These are phyloP conservation scores for Protaetia brevitarsis DNA, from an alignment of 1,140 invertebrate genomes.

Conservation along the genomic window DNA sequence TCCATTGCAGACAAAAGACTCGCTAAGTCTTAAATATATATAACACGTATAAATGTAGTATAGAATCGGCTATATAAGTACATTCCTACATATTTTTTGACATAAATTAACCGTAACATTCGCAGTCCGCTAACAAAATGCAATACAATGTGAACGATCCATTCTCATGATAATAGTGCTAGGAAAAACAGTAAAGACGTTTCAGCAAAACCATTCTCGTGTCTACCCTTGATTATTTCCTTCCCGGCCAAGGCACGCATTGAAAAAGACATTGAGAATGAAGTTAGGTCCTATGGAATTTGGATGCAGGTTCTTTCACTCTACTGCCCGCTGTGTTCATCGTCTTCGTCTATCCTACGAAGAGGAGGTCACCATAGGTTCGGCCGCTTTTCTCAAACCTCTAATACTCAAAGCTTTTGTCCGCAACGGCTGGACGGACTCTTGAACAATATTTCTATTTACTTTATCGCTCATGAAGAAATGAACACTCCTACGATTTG, in stretches of 20 bases:
- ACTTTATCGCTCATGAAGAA: constrained; percentile 34
- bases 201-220: not conserved
- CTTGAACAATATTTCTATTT: constrained; percentile 35
- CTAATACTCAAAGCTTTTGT: constrained; percentile 21
- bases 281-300: constrained; percentile 37
- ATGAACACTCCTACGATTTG: constrained; percentile 31
- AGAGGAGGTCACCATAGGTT: constrained; percentile 22
- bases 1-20: no score
- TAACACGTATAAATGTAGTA: no score
- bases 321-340: constrained; percentile 25
- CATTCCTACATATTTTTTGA: no score
- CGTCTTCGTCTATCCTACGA: constrained; percentile 17
- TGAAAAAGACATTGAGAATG: constrained; percentile 26
- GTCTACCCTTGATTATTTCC: constrained; percentile 6
- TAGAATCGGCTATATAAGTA: no score
- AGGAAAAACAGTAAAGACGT: not conserved
- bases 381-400: not conserved
- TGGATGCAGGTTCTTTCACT: constrained; percentile 40
- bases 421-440: constrained; percentile 15
- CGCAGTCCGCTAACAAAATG: no score
- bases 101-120: no score
- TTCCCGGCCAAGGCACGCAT: no score
- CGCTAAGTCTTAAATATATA: no score
- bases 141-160: not conserved
- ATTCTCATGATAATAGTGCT: not conserved